phyloP scores from a whole-genome alignment of 2,888 invertebrate species.

The Leptopilina myrica region DNA sequence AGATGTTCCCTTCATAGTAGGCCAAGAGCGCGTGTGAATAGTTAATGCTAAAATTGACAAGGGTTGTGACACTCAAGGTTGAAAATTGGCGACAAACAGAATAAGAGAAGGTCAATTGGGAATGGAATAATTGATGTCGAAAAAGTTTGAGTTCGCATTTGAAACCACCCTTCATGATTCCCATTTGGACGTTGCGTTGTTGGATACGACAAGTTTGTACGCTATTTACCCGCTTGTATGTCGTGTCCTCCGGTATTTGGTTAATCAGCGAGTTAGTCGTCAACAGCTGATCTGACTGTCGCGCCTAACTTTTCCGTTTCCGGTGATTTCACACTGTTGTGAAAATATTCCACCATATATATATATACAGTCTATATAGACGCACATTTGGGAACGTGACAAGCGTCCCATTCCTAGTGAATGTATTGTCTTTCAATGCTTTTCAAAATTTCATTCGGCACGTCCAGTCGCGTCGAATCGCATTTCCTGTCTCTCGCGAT shows the following conservation, averaged over 20 bases:
- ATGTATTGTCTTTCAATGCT: slow-evolving; percentile 36
- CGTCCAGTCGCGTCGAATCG: slow-evolving; percentile 36
- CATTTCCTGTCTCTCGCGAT: slow-evolving; percentile 37
- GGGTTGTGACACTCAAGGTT: background rate
- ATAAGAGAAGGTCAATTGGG: slow-evolving; percentile 21
- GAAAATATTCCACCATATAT: slow-evolving; percentile 12
- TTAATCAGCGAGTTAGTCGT: slow-evolving; percentile 71
- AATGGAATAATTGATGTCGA: slow-evolving; percentile 15
- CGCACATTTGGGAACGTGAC: slow-evolving; percentile 5
- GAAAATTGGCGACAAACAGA: slow-evolving; percentile 16
- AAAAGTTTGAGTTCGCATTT: slow-evolving; percentile 11
- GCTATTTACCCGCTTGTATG: slow-evolving; percentile 66
- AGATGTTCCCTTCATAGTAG: too few species aligned
- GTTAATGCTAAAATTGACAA: background rate
- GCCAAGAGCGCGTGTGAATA: background rate
- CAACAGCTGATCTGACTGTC: slow-evolving; percentile 55
- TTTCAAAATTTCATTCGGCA: slow-evolving; percentile 39
- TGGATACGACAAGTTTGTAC: slow-evolving; percentile 61
- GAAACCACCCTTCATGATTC: slow-evolving; percentile 11
- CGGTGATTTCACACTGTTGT: slow-evolving; percentile 24
- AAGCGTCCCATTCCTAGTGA: slow-evolving; percentile 22
- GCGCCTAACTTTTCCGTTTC: slow-evolving; percentile 43
- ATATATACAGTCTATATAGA: too few species aligned
- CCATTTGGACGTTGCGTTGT: slow-evolving; percentile 56
- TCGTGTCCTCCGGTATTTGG: slow-evolving; percentile 66